Evolutionary conservation across 2,888 invertebrate genomes (phyloP).

Genomic region (Lordiphosa andalusiaca): DNA sequence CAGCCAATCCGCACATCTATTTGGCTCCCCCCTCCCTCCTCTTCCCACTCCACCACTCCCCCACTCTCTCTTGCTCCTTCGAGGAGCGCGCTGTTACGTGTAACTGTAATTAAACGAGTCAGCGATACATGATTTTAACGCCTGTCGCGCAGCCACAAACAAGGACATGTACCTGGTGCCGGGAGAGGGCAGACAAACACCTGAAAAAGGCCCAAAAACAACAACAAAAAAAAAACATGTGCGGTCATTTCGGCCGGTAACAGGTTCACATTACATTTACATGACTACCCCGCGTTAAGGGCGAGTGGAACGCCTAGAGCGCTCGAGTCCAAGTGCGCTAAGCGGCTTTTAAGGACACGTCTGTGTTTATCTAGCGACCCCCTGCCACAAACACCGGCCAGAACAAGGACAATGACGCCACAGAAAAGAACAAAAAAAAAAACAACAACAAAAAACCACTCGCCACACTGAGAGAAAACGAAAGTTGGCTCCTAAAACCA

Average conservation of each 20-base stretch:
- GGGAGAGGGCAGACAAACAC: slow-evolving; percentile 28
- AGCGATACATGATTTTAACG: slow-evolving; percentile 74
- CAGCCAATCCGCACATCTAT: neutral
- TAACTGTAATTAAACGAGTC: slow-evolving; percentile 73
- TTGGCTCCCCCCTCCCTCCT: neutral
- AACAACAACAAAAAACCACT: neutral
- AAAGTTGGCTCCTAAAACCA: no score
- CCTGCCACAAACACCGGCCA: slow-evolving; percentile 8
- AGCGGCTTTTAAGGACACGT: slow-evolving; percentile 73
- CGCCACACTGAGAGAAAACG: slow-evolving; percentile 10
- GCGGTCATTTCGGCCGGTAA: slow-evolving; percentile 31
- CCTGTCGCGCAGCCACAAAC: slow-evolving; percentile 58
- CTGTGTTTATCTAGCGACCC: slow-evolving; percentile 62
- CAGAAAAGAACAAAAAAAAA: slow-evolving; percentile 46
- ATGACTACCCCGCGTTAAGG: neutral
- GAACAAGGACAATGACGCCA: slow-evolving; percentile 65
- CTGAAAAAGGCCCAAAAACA: slow-evolving; percentile 19
- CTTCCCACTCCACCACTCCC: neutral
- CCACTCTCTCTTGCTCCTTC: neutral
- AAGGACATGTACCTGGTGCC: slow-evolving; percentile 41
- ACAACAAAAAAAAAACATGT: no score
- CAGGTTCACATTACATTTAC: slow-evolving; percentile 59
- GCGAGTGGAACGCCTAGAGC: slow-evolving; percentile 5
- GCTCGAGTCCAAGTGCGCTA: slow-evolving; percentile 42
- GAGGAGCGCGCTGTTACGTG: slow-evolving; percentile 55